These are phyloP conservation scores for Aspidiotus destructor DNA, from an alignment of 2,888 invertebrate genomes.

Conservation along the genomic window DNA sequence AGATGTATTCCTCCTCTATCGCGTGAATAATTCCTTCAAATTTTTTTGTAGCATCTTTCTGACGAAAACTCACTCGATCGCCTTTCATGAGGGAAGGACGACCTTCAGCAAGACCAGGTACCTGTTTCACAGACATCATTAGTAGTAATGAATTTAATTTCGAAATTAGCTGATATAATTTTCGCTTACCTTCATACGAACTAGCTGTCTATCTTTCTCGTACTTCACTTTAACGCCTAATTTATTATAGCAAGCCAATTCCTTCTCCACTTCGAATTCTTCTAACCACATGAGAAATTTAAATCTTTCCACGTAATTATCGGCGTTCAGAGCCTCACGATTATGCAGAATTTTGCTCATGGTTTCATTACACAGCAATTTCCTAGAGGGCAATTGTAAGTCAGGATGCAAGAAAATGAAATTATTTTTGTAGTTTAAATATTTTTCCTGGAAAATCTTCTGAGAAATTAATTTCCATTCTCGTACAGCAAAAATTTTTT, in stretches of 20 bases:
- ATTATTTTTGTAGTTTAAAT: no score
- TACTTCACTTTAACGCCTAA: neutral
- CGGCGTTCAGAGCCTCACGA: slow-evolving; percentile 1
- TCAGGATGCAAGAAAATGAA: no score
- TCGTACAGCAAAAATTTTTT: no score
- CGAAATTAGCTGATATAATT: neutral
- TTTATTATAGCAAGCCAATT: slow-evolving; percentile 32
- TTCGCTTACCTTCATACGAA: neutral
- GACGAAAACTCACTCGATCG: slow-evolving; percentile 40
- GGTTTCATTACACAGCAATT: slow-evolving; percentile 11
- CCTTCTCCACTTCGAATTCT: slow-evolving; percentile 40
- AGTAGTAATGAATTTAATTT: no score
- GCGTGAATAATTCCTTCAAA: slow-evolving; percentile 40
- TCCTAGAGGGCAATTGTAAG: slow-evolving; percentile 12
- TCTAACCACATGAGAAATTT: slow-evolving; percentile 40
- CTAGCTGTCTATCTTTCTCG: neutral
- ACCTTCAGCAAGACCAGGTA: slow-evolving; percentile 42
- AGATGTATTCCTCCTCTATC: slow-evolving; percentile 35
- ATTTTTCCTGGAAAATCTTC: no score
- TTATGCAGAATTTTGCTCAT: neutral
- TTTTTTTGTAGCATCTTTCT: slow-evolving; percentile 26
- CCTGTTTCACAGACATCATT: slow-evolving; percentile 36
- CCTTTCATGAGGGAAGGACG: slow-evolving; percentile 41
- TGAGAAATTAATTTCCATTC: no score
- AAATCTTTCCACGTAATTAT: slow-evolving; percentile 22